Conservation (phyloP, 2,797 vertebrate species). For the Mormyrus hasselquistii region DNA sequence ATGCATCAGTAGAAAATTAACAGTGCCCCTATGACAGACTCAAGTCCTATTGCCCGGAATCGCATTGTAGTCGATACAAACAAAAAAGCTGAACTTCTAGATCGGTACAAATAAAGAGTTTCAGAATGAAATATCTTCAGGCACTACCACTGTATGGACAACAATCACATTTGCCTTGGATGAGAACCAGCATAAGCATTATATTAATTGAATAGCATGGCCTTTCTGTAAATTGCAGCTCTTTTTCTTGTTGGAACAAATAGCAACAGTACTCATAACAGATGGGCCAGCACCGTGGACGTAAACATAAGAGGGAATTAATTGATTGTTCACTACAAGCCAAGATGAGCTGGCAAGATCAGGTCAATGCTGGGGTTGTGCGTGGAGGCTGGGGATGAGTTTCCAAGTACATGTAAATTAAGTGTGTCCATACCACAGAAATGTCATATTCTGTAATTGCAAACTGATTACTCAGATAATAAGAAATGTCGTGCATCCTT, state of each 20-base stretch:
- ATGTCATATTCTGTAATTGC: background rate
- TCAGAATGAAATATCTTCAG: background rate
- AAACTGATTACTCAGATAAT: background rate
- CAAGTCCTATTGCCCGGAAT: background rate
- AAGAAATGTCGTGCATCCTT: background rate
- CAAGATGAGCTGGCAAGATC: background rate
- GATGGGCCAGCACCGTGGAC: background rate
- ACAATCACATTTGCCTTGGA: background rate
- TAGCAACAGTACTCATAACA: background rate
- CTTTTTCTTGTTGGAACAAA: background rate
- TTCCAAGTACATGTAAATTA: background rate
- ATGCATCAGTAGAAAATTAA: background rate
- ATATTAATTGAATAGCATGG: background rate
- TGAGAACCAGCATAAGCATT: background rate
- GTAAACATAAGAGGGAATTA: background rate
- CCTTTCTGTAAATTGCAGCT: background rate
- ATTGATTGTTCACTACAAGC: background rate
- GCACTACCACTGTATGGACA: background rate
- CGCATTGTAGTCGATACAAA: background rate
- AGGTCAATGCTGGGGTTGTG: background rate
- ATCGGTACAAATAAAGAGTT: background rate
- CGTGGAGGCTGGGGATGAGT: background rate
- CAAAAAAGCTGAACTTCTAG: background rate
- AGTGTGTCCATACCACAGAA: background rate
- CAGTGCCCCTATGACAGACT: background rate